These are phyloP conservation scores for Harpegnathos saltator DNA, from an alignment of 1,140 invertebrate genomes.

Conservation along the genomic window DNA sequence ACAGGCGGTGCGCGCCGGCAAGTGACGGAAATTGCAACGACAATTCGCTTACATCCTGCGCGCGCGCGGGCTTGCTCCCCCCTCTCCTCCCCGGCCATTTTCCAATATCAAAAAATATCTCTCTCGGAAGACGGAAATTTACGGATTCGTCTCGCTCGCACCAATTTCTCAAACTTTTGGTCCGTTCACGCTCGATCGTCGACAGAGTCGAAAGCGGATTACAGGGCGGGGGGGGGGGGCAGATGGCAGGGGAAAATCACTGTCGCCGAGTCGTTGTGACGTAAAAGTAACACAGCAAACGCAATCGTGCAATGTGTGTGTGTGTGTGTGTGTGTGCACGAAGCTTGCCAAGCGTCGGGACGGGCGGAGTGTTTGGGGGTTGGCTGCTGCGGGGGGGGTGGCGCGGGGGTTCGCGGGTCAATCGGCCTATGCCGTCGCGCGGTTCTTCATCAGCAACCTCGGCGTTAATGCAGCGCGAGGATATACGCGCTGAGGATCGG, in stretches of 20 bases:
- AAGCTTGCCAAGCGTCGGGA: slow-evolving; percentile 34
- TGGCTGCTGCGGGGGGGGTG: no score
- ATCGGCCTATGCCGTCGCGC: slow-evolving; percentile 15
- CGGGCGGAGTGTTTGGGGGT: no score
- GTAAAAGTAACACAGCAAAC: slow-evolving; percentile 56
- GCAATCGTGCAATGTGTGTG: slow-evolving; percentile 43
- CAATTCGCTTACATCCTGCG: background rate
- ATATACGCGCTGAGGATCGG: slow-evolving; percentile 58
- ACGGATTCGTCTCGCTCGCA: no score
- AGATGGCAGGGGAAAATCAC: no score
- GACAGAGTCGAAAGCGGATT: background rate
- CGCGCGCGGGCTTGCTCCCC: no score
- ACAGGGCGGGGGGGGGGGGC: no score
- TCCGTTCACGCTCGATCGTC: no score
- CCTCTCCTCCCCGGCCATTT: no score
- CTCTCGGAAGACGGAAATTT: no score
- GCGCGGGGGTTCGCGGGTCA: slow-evolving; percentile 64
- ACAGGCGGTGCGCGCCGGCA: no score
- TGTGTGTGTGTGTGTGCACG: background rate
- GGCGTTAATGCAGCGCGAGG: slow-evolving; percentile 66
- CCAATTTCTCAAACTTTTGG: no score
- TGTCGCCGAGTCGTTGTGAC: background rate
- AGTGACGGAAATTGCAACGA: slow-evolving; percentile 34
- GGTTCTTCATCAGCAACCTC: slow-evolving; percentile 59
- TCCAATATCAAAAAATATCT: no score